phyloP scores from a whole-genome alignment of 2,888 invertebrate species.

The Monoplex corrugatus region DNA sequence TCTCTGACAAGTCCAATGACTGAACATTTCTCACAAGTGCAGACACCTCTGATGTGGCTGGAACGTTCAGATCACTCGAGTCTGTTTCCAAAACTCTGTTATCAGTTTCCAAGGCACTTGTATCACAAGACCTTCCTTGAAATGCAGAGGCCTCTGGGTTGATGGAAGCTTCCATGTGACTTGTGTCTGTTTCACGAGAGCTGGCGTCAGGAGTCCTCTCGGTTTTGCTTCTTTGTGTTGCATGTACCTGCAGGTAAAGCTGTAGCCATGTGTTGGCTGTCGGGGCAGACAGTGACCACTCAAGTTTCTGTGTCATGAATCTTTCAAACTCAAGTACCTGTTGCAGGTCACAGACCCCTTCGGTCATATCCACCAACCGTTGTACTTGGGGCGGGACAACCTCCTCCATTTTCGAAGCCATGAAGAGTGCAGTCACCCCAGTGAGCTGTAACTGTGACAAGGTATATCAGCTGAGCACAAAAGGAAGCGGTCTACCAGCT shows the following conservation, averaged over 20 bases:
- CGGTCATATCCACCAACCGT: slow-evolving; percentile 99
- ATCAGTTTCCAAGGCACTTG: too few species aligned
- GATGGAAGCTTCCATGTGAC: too few species aligned
- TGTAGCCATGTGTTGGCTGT: slow-evolving; percentile 96
- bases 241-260: slow-evolving; percentile 92
- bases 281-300: slow-evolving; percentile 95
- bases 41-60: too few species aligned
- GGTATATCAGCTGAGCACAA: slow-evolving; percentile 87
- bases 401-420: slow-evolving; percentile 97
- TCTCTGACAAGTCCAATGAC: too few species aligned
- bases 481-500: slow-evolving; percentile 96
- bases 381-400: slow-evolving; percentile 98
- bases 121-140: too few species aligned
- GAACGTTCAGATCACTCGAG: too few species aligned
- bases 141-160: too few species aligned
- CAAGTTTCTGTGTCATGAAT: slow-evolving; percentile 87
- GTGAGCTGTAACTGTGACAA: slow-evolving; percentile 94
- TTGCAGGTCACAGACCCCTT: slow-evolving; percentile 94
- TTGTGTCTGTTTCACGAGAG: too few species aligned
- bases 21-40: too few species aligned
- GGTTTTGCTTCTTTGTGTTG: neutral
- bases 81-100: too few species aligned
- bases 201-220: neutral
- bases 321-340: slow-evolving; percentile 92
- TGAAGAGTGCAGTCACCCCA: slow-evolving; percentile 96